Evolutionary conservation across 1,140 invertebrate species (phyloP), one percentile per base, ranked within the genome.

Genomic region (Listronotus bonariensis): DNA sequence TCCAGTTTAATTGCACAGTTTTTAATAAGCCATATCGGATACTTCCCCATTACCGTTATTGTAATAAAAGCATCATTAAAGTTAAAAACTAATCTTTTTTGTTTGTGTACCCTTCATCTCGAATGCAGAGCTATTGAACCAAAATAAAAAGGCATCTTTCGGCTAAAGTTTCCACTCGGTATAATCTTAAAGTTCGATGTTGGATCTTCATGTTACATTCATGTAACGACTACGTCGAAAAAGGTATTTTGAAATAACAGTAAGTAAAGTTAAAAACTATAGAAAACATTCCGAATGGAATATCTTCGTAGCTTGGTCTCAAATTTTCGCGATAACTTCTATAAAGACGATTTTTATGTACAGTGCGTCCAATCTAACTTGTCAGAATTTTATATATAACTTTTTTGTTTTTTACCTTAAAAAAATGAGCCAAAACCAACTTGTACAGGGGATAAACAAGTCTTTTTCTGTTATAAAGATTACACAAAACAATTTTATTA

Each of bases 261-360:
- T 59, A 59, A 59, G 56, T 59, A 48, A 59, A 59, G 56, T 59
- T 59, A 59, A 59, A 59, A 59, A 59, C 56, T 59, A 48, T 48
- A 49, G 34, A 32, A 48, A 48, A 49, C 56, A 59, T 59, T 49
- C 20, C n/a, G 46, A 59, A 59, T 12, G 18, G 56, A 59, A 59
- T 59, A 59, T 36, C 32, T 59, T 49, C 56, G 56, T 59, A 59
- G 32, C 43, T 48, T 38, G 14, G 45, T n/a, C 32, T 31, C 8
- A 14, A 48, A 59, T 48, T 59, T 59, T 17, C 20, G 46, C 11
- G 15, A 14, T 38, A 14, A 38, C n/a, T 40, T 26, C 45, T 14
- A 17, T 36, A 59, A 59, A 34, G 20, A 48, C 26, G n/a, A 48
- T 38, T 48, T 17, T 20, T 15, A 14, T 48, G 7, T 42, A 59